Base-by-base conservation (phyloP, 1,140 invertebrate species). In the Lineus longissimus region DNA sequence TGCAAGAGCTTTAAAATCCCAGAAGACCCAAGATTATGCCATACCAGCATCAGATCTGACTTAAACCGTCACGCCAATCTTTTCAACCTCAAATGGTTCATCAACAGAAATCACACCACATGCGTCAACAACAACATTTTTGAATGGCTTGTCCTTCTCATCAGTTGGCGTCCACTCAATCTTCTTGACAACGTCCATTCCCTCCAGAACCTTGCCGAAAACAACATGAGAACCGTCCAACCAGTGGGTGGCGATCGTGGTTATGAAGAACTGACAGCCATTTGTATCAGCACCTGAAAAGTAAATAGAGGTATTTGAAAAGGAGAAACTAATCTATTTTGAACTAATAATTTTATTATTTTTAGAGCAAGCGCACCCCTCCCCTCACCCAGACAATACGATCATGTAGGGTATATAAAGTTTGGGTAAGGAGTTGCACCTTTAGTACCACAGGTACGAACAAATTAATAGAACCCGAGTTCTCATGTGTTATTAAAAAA, bases 201-300 rank as follows among this genome's bases (percentile, higher is more conserved):
- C 93, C 72, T 89, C 88, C 27, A 95, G 69, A 55, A 94, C 91
- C 83, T 94, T 97, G 72, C 95, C 96, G 83, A 98, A 95, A 6
- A 97, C 90, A 2, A 92, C 92, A 78, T 99, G 94, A 62, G 90
- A 86, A 19, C 93, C 93, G 85, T 98, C 94, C 33, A 98, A 85
- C 97, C 97, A 99, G 27, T 90, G 84, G 15, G 96, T 98, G 73
- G 90, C 30, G 25, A 70, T 64, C 13, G 72, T 65, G 0, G 78
- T 79, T 51, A 81, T 80, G 67, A 82, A 82, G 62, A 81, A 82
- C 66, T 82, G 80, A 22, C 76, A 80, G 17, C 78, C 79, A 69
- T 82, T 82, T 47, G 74, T 68, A 61, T 76, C 70, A 41, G 51
- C 15, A 41, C 70, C 70, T 61, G 30, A 51, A 59, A 19, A 22